Evolutionary conservation across 1,140 invertebrate genomes (phyloP).

Genomic region (Manduca sexta): DNA sequence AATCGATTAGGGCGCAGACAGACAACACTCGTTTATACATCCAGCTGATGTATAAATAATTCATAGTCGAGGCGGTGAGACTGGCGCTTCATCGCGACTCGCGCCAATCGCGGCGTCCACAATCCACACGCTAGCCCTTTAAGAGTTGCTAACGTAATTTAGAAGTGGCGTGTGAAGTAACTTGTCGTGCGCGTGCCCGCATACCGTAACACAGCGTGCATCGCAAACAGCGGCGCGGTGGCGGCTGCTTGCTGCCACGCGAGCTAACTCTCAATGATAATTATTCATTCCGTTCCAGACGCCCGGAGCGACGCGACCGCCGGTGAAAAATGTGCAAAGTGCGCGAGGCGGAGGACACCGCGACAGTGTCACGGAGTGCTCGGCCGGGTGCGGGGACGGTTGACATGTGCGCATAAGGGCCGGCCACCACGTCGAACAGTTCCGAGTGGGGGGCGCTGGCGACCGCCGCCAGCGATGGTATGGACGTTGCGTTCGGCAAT

Average conservation of each 20-base stretch:
- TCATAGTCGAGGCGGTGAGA: constrained; percentile 19
- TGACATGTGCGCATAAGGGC: constrained; percentile 47
- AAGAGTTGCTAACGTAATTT: constrained; percentile 48
- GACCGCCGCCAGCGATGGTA: constrained; percentile 63
- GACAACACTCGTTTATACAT: constrained; percentile 29
- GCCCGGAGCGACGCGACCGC: constrained; percentile 2
- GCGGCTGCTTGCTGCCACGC: constrained; percentile 7
- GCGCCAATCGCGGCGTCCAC: no score
- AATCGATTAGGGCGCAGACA: constrained; percentile 30
- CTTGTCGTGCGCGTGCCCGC: constrained; percentile 26
- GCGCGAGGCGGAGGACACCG: constrained; percentile 25
- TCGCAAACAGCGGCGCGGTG: neutral
- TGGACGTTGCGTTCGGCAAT: constrained; percentile 61
- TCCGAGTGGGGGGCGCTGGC: constrained; percentile 58
- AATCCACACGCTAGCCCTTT: constrained; percentile 18
- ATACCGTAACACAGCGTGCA: constrained; percentile 8
- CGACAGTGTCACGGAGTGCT: constrained; percentile 31
- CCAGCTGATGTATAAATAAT: constrained; percentile 32
- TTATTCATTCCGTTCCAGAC: constrained; percentile 36
- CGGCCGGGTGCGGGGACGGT: constrained; percentile 17
- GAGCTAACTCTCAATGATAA: constrained; percentile 22
- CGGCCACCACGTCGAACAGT: constrained; percentile 55
- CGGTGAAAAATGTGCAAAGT: constrained; percentile 31
- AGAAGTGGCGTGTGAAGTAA: constrained; percentile 17
- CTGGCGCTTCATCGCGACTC: no score